Evolutionary conservation across 2,113 vertebrate species (phyloP), one percentile per base, ranked within the genome.

Genomic region (Paracanthobrama guichenoti): DNA sequence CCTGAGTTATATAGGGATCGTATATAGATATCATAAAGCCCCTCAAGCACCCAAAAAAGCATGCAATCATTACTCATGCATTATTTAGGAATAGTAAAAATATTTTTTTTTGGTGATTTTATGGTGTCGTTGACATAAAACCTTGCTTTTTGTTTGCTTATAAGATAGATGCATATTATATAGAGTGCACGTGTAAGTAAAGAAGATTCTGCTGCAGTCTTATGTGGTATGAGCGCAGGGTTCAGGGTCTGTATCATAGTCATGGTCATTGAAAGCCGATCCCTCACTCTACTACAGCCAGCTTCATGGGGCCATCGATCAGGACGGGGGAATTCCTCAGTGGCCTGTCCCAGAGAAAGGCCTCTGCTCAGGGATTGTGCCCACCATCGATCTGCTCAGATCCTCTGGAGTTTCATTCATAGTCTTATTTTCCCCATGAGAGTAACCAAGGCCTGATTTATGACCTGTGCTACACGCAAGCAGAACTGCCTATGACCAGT

Each of bases 271-370:
- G 89, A 90, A 91, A 90, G 85, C 62, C 50, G 66, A 92, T 86
- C 83, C 72, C 85, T 79, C 24, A 28, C 12, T 2, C 69, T 46
- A 67, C 82, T 66, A 66, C 80, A 81, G 44, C 77, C 59, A 10
- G 85, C 85, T 88, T 74, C 42, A 66, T 22, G 22, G 6, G 20
- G 1, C 31, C 87, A 91, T 91, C 66, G 90, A 92, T 89, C 84
- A 83, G 26, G 24, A 64, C n/a, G 2, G 83, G 86, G 86, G 87
- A 79, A 86, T 86, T 90, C 91, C 87, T 85, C 67, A 66, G 42
- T 28, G 59, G 71, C 60, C 31, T 83, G 84, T 84, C 85, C 87
- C 60, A 83, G 89, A 71, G 86, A 53, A 75, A 71, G 14, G 31
- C 50, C 46, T 71, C 8, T 6, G 14, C 62, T 77, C 39, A 46